These are phyloP conservation scores for Mizuhopecten yessoensis DNA, from an alignment of 1,140 invertebrate species.

Conservation along the genomic window DNA sequence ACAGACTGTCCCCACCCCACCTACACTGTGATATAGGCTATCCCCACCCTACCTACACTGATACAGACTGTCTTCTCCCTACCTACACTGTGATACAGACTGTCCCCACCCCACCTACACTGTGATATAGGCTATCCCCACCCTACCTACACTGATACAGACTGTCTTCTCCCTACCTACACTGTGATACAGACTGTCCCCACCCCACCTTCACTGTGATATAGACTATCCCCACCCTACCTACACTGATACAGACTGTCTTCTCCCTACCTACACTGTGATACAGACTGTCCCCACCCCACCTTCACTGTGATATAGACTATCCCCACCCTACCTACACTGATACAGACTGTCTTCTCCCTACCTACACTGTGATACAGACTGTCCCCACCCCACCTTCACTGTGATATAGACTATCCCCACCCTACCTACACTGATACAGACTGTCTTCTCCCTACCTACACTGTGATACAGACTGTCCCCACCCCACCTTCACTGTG, in stretches of 20 bases:
- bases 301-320: neutral
- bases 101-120: neutral
- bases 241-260: neutral
- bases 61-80: neutral
- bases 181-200: neutral
- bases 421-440: neutral
- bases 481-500: neutral
- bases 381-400: neutral
- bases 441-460: neutral
- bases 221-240: neutral
- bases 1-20: neutral
- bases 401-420: neutral
- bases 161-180: neutral
- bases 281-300: neutral
- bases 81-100: neutral
- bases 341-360: neutral
- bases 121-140: neutral
- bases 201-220: neutral
- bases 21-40: neutral
- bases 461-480: neutral
- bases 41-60: neutral
- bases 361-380: neutral
- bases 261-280: neutral
- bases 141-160: neutral
- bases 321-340: constrained; percentile 8